Evolutionary conservation across 2,888 invertebrate species (phyloP), one percentile per base, ranked within the genome.

Genomic region (Schrankia costaestrigalis): DNA sequence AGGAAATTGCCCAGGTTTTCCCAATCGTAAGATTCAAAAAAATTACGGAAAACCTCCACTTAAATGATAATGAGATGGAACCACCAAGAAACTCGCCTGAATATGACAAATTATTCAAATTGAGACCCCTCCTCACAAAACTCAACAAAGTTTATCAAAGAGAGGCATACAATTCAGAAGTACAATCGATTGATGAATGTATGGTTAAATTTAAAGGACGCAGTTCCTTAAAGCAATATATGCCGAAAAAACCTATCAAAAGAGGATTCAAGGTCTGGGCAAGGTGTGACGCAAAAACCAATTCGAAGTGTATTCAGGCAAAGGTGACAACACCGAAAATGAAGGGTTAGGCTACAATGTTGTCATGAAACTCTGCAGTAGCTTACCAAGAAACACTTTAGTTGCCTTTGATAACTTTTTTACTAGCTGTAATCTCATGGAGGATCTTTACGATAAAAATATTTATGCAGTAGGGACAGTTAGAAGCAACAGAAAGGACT

Each of bases 341-440:
- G n/a, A n/a, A n/a, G n/a, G n/a, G n/a, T n/a, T n/a, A n/a, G n/a
- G n/a, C n/a, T n/a, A n/a, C n/a, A n/a, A n/a, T n/a, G n/a, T n/a
- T n/a, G n/a, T n/a, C n/a, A 49, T 30, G 41, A 51, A 46, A 24
- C 41, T 64, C 0, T 55, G 46, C 11, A 31, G 9, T 26, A 41
- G 25, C 24, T 19, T 61, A 11, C 57, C 54, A 10, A 11, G 6
- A 39, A 48, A 63, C 19, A 58, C 57, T 0, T 31, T 59, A 32
- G 18, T 63, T n/a, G 60, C 59, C 2, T 67, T 65, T 35, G 63
- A 68, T 21, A 63, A 62, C 29, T 64, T 64, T 34, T 64, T 63
- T 30, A 59, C 60, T 1, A 42, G 58, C 8, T 49, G 44, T 12
- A 36, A 50, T 13, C 30, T 63, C 0, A 17, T 34, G 34, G 28